Evolutionary conservation across 2,888 invertebrate genomes (phyloP), one percentile per base, ranked within the genome.

Genomic region (Plebejus argus): DNA sequence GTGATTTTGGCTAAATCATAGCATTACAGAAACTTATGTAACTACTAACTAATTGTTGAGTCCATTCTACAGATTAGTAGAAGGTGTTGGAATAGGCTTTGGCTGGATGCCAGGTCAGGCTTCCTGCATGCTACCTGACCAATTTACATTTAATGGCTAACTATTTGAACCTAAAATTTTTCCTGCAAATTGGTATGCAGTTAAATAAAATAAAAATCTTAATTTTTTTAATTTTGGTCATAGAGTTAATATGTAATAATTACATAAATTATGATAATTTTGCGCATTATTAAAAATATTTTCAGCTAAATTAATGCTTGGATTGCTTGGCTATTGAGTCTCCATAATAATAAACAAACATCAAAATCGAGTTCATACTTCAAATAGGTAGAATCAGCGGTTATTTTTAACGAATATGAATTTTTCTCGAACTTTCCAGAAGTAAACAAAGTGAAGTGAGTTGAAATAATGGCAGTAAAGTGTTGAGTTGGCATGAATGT

Each of bases 401-500:
- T 45, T 72, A 39, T 20, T 72, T 45, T 72, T 20, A 23, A 23
- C 20, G 35, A 71, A 39, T 71, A 39, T 71, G 10, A n/a, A 3
- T 72, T 72, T 39, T 72, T 39, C 72, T 8, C 12, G 12, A 72
- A 45, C 28, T 28, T 66, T 66, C 66, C 66, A 66, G 66, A 66
- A 66, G 66, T 66, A 53, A 15, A 74, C 23, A 74, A 39, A 39
- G 39, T 20, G 7, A 74, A 49, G 35, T 71, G 35, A 10, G 39
- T 58, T 76, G 45, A 66, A 23, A 76, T 56, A 76, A 76, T 66
- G 66, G 18, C 61, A 70, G 56, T 79, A 78, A 79, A 76, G 77
- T 88, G 86, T 86, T 81, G 82, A 83, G 79, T 78, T 80, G 79
- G 78, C 78, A 79, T 81, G 82, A 80, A 82, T 84, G 83, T 86